Evolutionary conservation across 2,113 vertebrate genomes (phyloP), one percentile per base, ranked within the genome.

Genomic region (Sigmodon hispidus): DNA sequence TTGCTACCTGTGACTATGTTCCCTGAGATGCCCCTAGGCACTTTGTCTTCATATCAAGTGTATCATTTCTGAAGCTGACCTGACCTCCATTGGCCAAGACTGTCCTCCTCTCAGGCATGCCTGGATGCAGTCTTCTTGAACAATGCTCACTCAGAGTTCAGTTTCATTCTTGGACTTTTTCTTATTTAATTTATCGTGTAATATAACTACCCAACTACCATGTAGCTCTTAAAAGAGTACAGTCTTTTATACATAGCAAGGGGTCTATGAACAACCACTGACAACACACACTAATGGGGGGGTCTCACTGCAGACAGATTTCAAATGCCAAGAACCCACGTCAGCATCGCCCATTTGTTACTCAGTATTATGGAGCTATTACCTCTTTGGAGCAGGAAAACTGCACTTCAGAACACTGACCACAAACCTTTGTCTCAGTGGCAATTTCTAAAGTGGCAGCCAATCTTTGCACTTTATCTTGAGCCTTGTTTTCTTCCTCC

Each of bases 401-500:
- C 8, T 57, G 63, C 36, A 69, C 73, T 90, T 67, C n/a, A 92
- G 40, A 40, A 67, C 31, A 36, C 69, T 85, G 21, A 61, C 45
- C n/a, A 73, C 97, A 75, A 94, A 98, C 98, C 98, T 98, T 98
- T 34, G 98, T 97, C 34, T 97, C 96, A 36, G 97, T 91, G 55
- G 97, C 97, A 5, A 96, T 95, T 95, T 99, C 98, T 93, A 99
- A 93, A 16, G 98, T 97, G 59, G 98, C 91, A 4, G 95, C 97
- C 90, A 98, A 79, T n/a, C 93, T 97, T 31, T 98, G 96, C 57
- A 96, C 96, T 89, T 98, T 97, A 63, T 93, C 72, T 61, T 94
- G 97, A 40, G 98, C 98, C 92, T 97, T 98, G 87, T 98, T 97
- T 94, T 98, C 98, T 59, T 98, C 98, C 89, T 98, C 90, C 87